Conservation (phyloP, 30 jellyfish, hydroid and myxozoan species). For the Chrysaora quinquecirrha region DNA sequence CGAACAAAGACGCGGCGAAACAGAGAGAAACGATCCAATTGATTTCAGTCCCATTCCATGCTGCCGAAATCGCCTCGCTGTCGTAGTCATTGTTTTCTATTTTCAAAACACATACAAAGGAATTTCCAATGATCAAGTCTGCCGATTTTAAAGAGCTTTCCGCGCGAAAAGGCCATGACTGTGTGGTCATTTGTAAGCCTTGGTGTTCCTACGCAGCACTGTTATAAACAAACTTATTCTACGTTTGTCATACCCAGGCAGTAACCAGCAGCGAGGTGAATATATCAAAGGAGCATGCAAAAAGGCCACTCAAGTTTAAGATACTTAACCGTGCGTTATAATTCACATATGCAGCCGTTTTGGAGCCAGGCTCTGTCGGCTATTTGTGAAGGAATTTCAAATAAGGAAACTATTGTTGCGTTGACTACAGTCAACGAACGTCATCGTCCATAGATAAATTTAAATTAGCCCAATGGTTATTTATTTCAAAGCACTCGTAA, state of each 20-base stretch:
- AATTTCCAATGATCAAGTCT: constrained; percentile 62
- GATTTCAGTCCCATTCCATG: constrained; percentile 75
- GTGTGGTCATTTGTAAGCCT: constrained; percentile 69
- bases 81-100: constrained; percentile 55
- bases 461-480: constrained; percentile 26
- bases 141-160: constrained; percentile 62
- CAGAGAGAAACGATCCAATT: constrained; percentile 80
- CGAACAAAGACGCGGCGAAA: constrained; percentile 65
- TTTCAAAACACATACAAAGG: constrained; percentile 56
- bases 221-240: constrained; percentile 48
- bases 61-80: constrained; percentile 82
- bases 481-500: background rate
- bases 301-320: constrained; percentile 43
- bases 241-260: constrained; percentile 44
- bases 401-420: constrained; percentile 38
- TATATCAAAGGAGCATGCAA: constrained; percentile 6
- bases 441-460: constrained; percentile 29
- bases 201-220: constrained; percentile 52
- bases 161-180: constrained; percentile 57
- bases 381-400: constrained; percentile 20
- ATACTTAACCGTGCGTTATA: constrained; percentile 36
- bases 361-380: constrained; percentile 79
- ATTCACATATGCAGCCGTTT: constrained; percentile 18
- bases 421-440: constrained; percentile 10
- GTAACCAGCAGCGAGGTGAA: constrained; percentile 47